Base-by-base conservation (phyloP, 2,797 vertebrate species). In the Acrossocheilus wenchowensis region DNA sequence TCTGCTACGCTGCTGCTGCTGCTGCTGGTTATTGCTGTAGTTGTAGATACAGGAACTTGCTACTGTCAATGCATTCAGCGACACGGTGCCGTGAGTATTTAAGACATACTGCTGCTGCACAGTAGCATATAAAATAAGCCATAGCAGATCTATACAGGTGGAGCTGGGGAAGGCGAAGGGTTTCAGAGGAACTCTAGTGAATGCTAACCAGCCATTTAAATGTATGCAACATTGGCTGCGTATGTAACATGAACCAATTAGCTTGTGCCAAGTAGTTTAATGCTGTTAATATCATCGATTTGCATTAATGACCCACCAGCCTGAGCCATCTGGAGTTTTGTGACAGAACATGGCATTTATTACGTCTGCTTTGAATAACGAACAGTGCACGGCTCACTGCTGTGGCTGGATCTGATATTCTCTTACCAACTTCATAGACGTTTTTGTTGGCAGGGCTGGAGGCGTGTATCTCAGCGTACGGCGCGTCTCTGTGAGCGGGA, bases 371-470 rank as follows among this genome's bases (percentile, higher is more conserved):
- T 21, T 54, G 10, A 21, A 77, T 21, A 7, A 54, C 2, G 3
- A 36, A 52, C 39, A 36, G 5, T 54, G 73, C 10, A 19, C 10
- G 34, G 48, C 19, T 23, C 34, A 15, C 19, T n/a, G 21, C 11
- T 57, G 11, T 15, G 14, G 52, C 52, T 78, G 34, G 75, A 41
- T 60, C 39, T 78, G 50, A 17, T n/a, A 1, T 66, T 30, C 36
- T 30, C 97, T 96, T 92, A 99, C 98, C 98, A 89, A 97, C 96
- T 98, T 99, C 97, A 89, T 99, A 99, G 87, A 99, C 96, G 0
- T 99, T 99, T 89, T 95, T 97, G 91, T 93, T 96, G 89, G 95
- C 90, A 23, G 95, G 95, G 88, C 95, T 91, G 87, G 94, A 94
- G 92, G 93, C 90, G 3, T 94, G 93, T 48, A 99, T 98, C 93